A percentile compares a stretch with the other conserved stretches of the same genome.
Evolutionary conservation across 2,113 vertebrate species (phyloP).

Genomic region (Diglossa brunneiventris): DNA sequence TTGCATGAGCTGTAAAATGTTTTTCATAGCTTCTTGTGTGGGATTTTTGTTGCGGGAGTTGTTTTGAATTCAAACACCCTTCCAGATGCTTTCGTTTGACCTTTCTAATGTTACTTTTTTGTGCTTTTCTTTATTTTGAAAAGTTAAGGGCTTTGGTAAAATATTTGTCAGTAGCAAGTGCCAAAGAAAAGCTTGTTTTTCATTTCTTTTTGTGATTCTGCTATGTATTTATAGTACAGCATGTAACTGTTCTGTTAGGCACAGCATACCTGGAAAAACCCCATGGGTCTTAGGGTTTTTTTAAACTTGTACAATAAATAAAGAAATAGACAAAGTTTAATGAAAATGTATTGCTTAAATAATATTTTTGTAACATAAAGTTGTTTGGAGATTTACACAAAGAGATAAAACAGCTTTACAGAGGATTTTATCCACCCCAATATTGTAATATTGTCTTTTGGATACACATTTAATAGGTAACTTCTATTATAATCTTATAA

Average conservation of each 20-base stretch:
- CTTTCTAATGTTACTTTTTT: constrained; percentile 45
- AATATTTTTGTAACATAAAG: neutral
- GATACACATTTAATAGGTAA: neutral
- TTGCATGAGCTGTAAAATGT: constrained; percentile 8
- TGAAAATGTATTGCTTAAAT: neutral
- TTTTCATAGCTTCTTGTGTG: constrained; percentile 49
- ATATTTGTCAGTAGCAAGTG: constrained; percentile 30
- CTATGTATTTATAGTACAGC: constrained; percentile 4
- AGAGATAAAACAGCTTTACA: neutral
- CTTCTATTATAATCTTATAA: neutral
- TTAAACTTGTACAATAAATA: neutral
- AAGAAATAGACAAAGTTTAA: neutral
- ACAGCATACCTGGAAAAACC: neutral
- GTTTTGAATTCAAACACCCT: constrained; percentile 38
- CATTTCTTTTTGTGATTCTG: neutral
- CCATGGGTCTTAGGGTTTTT: neutral
- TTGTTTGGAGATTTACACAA: neutral
- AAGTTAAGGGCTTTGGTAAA: constrained; percentile 12
- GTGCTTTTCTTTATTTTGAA: constrained; percentile 34
- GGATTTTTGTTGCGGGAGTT: constrained; percentile 46
- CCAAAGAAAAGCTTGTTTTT: constrained; percentile 37
- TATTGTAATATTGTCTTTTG: neutral
- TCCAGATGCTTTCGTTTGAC: constrained; percentile 60
- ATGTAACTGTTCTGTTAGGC: neutral
- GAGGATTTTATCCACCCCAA: neutral